Conservation (phyloP, 2,888 invertebrate species). For the Drosophila meridiana region DNA sequence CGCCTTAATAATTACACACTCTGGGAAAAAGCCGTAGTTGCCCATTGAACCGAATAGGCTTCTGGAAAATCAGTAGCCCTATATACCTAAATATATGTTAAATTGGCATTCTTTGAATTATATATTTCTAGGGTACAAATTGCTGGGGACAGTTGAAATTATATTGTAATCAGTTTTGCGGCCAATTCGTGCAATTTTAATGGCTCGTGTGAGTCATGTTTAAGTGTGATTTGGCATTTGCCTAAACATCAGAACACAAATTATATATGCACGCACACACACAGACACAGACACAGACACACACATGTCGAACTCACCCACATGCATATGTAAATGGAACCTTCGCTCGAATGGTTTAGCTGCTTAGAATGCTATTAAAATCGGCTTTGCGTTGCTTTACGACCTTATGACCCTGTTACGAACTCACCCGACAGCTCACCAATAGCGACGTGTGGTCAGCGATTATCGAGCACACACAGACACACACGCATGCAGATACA, state of each 20-base stretch:
- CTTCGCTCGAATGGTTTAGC: constrained; percentile 23
- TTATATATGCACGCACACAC: constrained; percentile 28
- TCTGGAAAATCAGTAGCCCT: neutral
- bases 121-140: constrained; percentile 37
- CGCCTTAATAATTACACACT: constrained; percentile 28
- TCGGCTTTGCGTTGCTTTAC: constrained; percentile 31
- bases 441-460: constrained; percentile 6
- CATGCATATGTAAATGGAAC: constrained; percentile 39
- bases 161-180: constrained; percentile 62
- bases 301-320: neutral
- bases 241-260: constrained; percentile 12
- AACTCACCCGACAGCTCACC: constrained; percentile 6
- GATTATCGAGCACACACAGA: constrained; percentile 15
- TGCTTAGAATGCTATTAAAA: constrained; percentile 41
- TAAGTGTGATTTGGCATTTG: constrained; percentile 31
- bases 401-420: constrained; percentile 31
- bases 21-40: constrained; percentile 26
- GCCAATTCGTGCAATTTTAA: constrained; percentile 44
- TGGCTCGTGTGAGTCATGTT: constrained; percentile 32
- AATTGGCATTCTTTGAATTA: constrained; percentile 38
- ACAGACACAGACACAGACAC: neutral
- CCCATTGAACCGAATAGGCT: constrained; percentile 20
- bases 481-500: neutral
- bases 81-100: neutral
- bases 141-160: constrained; percentile 62